Percentiles rank a stretch among this genome's conserved stretches.
phyloP scores from a whole-genome alignment of 2,888 invertebrate species.

The Melanchra persicariae region DNA sequence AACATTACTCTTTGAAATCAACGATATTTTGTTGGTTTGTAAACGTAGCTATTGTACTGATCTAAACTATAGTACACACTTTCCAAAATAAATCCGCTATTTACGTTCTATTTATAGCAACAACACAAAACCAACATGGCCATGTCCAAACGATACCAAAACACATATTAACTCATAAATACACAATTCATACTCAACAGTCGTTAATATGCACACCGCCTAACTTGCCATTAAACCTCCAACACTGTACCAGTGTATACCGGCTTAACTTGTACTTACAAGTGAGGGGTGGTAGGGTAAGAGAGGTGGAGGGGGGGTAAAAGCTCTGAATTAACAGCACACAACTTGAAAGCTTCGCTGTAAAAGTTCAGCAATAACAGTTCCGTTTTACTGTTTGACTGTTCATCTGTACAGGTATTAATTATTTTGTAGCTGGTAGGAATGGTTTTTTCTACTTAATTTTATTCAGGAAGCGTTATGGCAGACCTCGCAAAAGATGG shows the following conservation, averaged over 20 bases:
- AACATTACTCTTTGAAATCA: too few species aligned
- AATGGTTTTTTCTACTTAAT: not conserved
- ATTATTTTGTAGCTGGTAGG: not conserved
- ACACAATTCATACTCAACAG: not conserved
- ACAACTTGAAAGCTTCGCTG: conserved; percentile 40
- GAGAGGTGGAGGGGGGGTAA: conserved; percentile 4
- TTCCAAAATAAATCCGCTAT: not conserved
- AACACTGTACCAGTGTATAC: conserved; percentile 26
- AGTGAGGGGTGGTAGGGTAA: not conserved
- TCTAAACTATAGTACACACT: not conserved
- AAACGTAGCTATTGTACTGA: not conserved
- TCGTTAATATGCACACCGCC: conserved; percentile 12
- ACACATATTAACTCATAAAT: not conserved
- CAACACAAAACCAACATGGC: not conserved
- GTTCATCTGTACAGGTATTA: conserved; percentile 8
- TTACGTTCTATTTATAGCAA: not conserved
- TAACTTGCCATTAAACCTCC: conserved; percentile 22
- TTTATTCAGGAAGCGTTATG: too few species aligned
- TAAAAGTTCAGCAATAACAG: conserved; percentile 49
- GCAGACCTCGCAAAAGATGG: too few species aligned
- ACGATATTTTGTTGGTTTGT: not conserved
- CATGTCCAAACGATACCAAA: not conserved
- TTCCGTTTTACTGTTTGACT: conserved; percentile 34
- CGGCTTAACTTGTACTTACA: conserved; percentile 42
- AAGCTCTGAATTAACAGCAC: conserved; percentile 48